These are phyloP conservation scores for Heliothis peltigera DNA, from an alignment of 2,888 invertebrate genomes.

Conservation along the genomic window DNA sequence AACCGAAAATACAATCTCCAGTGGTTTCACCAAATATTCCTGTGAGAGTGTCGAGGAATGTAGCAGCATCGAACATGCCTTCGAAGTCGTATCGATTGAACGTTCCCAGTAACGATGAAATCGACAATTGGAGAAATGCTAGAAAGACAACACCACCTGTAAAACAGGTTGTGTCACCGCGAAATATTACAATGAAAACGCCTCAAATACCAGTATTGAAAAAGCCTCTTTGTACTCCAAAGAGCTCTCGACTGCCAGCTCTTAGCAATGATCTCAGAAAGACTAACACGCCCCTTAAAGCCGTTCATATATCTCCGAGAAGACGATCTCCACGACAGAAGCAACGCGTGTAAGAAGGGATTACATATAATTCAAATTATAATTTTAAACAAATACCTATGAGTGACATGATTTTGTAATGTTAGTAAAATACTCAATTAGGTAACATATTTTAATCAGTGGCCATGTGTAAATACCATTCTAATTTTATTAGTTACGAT, in stretches of 20 bases:
- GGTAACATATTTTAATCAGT: constrained; percentile 69
- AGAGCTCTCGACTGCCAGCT: constrained; percentile 86
- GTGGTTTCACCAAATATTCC: constrained; percentile 66
- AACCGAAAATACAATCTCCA: constrained; percentile 71
- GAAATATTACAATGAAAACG: constrained; percentile 69
- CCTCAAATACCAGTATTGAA: constrained; percentile 90
- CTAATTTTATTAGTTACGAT: constrained; percentile 64
- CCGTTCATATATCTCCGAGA: constrained; percentile 84
- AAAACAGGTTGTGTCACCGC: constrained; percentile 80
- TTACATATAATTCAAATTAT: constrained; percentile 35
- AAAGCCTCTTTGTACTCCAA: constrained; percentile 90
- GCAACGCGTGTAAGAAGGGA: constrained; percentile 58
- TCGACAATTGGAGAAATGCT: constrained; percentile 69
- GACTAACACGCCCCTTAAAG: constrained; percentile 90
- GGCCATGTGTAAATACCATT: constrained; percentile 80
- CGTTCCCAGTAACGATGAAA: constrained; percentile 69
- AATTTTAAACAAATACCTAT: constrained; percentile 52
- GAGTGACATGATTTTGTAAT: constrained; percentile 58
- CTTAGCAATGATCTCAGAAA: constrained; percentile 81
- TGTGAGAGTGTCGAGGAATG: constrained; percentile 62
- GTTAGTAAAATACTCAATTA: constrained; percentile 55
- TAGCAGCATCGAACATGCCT: constrained; percentile 58
- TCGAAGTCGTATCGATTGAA: constrained; percentile 64
- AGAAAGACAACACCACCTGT: constrained; percentile 76
- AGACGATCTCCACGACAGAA: constrained; percentile 84